These are phyloP conservation scores for Pseudomyrmex flavicornis DNA, from an alignment of 1,140 invertebrate species.

Conservation along the genomic window DNA sequence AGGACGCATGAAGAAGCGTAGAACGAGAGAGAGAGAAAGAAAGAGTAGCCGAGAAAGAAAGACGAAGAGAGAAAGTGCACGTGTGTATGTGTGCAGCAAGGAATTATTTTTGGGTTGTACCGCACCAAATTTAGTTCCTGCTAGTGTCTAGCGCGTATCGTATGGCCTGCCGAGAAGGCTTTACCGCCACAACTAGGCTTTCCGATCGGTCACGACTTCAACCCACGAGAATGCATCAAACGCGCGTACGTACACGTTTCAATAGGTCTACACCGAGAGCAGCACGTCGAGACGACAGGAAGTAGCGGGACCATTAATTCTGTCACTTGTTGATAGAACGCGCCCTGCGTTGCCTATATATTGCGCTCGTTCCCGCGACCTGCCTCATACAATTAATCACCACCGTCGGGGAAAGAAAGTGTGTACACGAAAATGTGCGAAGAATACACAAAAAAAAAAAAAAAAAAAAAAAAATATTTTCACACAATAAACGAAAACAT, in stretches of 20 bases:
- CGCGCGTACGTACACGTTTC: background rate
- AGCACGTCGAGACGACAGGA: background rate
- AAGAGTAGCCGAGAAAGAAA: constrained; percentile 26
- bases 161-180: constrained; percentile 74
- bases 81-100: constrained; percentile 56
- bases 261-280: constrained; percentile 9
- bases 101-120: constrained; percentile 81
- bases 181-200: constrained; percentile 49
- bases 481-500: too few species aligned
- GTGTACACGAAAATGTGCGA: too few species aligned
- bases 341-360: constrained; percentile 29
- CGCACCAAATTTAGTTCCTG: constrained; percentile 84
- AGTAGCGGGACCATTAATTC: constrained; percentile 41
- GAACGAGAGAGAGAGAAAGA: constrained; percentile 40
- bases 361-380: background rate
- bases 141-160: constrained; percentile 79
- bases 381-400: background rate
- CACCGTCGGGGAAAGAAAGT: too few species aligned
- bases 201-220: constrained; percentile 61
- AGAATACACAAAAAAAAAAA: too few species aligned
- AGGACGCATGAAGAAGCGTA: constrained; percentile 60
- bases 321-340: constrained; percentile 44
- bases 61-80: constrained; percentile 63
- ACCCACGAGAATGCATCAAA: constrained; percentile 16
- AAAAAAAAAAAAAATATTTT: too few species aligned